phyloP scores from a whole-genome alignment of 2,888 invertebrate species.

The Heliconius charithonia region DNA sequence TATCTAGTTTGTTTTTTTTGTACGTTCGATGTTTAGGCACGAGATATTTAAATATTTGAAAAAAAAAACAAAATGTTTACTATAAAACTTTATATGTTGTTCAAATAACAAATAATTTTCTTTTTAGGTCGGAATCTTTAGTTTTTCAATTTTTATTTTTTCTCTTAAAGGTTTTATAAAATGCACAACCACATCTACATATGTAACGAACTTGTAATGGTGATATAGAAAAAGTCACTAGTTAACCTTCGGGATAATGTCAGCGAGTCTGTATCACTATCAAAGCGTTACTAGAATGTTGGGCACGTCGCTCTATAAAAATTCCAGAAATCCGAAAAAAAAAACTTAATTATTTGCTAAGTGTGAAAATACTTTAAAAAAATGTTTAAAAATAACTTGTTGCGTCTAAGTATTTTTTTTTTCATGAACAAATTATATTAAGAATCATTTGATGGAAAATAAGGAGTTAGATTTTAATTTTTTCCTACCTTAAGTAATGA shows the following conservation, averaged over 20 bases:
- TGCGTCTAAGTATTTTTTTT: not conserved
- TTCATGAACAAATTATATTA: no score
- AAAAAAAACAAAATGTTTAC: no score
- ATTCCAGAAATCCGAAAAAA: not conserved
- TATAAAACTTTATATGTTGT: no score
- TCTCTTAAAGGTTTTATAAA: constrained; percentile 16
- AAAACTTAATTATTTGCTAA: not conserved
- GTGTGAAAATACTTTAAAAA: no score
- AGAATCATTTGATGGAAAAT: not conserved
- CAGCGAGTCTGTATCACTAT: constrained; percentile 34
- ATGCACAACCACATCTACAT: constrained; percentile 3
- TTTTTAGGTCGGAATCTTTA: not conserved
- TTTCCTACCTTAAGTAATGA: no score
- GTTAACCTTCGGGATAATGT: constrained; percentile 48
- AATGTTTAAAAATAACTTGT: not conserved
- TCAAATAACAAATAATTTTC: no score
- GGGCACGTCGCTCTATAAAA: not conserved
- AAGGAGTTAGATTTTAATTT: no score
- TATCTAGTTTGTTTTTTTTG: not conserved
- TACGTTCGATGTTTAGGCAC: no score
- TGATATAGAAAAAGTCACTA: constrained; percentile 46
- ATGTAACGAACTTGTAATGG: constrained; percentile 44
- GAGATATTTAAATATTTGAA: no score
- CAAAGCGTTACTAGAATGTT: constrained; percentile 22
- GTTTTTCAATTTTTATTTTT: not conserved